Conservation (phyloP, 2,113 vertebrate genomes). For the Hemichromis elongatus region DNA sequence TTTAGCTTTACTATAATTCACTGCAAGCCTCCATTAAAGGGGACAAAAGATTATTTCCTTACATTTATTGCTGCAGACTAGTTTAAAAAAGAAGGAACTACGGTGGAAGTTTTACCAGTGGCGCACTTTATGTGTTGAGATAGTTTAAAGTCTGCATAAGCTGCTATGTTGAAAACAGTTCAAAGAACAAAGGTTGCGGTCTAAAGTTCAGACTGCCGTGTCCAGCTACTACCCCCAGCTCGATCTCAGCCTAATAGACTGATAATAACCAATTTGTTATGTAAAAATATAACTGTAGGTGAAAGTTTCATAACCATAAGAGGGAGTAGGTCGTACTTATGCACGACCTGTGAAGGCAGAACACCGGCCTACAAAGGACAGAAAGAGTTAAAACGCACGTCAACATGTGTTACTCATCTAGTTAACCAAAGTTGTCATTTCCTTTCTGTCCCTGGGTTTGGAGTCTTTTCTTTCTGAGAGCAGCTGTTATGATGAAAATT, state of each 20-base stretch:
- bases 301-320: not conserved
- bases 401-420: not conserved
- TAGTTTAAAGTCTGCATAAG: not conserved
- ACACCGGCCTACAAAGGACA: not conserved
- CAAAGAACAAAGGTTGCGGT: not conserved
- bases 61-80: not conserved
- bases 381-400: not conserved
- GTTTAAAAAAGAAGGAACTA: not conserved
- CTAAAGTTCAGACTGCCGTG: not conserved
- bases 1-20: not conserved
- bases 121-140: not conserved
- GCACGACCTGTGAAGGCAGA: not conserved
- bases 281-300: not conserved
- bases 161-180: not conserved
- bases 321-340: not conserved
- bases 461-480: not conserved
- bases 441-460: not conserved
- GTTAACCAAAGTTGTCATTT: not conserved
- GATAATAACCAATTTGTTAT: constrained; percentile 10
- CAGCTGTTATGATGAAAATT: not conserved
- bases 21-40: not conserved
- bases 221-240: not conserved
- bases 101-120: not conserved
- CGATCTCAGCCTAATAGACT: not conserved
- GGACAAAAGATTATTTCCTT: not conserved